phyloP scores from a whole-genome alignment of 2,113 vertebrate genomes.

The Microtus pennsylvanicus region DNA sequence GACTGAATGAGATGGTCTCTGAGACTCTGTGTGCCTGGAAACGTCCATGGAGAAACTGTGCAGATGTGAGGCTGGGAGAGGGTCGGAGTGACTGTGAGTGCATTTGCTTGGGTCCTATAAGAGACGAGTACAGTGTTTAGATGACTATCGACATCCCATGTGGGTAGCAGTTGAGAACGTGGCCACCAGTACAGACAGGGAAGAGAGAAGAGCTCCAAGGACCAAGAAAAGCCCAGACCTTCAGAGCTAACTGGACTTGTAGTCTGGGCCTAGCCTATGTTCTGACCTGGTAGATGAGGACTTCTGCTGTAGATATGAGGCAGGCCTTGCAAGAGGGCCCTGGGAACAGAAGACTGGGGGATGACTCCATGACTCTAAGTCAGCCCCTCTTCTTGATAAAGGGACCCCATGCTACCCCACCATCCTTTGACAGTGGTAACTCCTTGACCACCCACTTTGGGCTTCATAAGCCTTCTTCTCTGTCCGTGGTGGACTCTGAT shows the following conservation, averaged over 20 bases:
- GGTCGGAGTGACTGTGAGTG: background rate
- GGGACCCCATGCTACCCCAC: background rate
- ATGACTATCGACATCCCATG: background rate
- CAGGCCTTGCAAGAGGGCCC: background rate
- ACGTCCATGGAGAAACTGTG: background rate
- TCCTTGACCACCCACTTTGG: background rate
- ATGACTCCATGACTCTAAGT: background rate
- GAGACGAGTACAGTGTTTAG: background rate
- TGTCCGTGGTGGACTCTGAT: background rate
- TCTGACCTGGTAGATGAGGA: background rate
- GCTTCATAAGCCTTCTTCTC: constrained; percentile 10
- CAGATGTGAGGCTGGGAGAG: background rate
- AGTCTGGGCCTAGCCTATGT: background rate
- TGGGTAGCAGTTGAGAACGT: background rate
- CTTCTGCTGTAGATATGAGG: too few species aligned
- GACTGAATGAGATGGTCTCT: background rate
- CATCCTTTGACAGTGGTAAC: background rate
- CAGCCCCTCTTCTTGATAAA: background rate
- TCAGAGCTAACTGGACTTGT: background rate
- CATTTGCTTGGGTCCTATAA: background rate
- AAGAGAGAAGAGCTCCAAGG: background rate
- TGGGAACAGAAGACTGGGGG: too few species aligned
- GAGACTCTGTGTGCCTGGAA: background rate
- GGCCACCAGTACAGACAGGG: background rate
- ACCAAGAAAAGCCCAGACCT: background rate